These are phyloP conservation scores for Maniola hyperantus DNA, from an alignment of 2,888 invertebrate species.

Conservation along the genomic window DNA sequence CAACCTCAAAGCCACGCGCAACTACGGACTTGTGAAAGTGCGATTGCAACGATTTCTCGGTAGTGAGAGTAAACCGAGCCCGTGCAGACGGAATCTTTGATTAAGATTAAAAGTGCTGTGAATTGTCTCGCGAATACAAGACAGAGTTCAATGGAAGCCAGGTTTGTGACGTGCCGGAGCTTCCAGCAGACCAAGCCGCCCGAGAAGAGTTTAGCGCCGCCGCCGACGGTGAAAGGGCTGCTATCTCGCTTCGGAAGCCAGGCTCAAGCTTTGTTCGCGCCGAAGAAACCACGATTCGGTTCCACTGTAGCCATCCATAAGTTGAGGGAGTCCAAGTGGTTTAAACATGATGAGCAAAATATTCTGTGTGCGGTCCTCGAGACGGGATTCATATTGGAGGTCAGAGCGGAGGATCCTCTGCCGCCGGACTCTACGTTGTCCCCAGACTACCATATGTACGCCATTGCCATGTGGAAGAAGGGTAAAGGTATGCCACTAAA, in stretches of 20 bases:
- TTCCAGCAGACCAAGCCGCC: conserved; percentile 81
- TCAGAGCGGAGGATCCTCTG: conserved; percentile 77
- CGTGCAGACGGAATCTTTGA: conserved; percentile 49
- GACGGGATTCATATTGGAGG: conserved; percentile 88
- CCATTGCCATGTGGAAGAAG: conserved; percentile 87
- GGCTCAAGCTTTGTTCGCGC: conserved; percentile 79
- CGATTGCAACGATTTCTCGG: conserved; percentile 65
- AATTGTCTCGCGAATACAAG: conserved; percentile 65
- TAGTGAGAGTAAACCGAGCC: conserved; percentile 69
- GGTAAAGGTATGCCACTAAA: conserved; percentile 84
- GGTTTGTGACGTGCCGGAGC: conserved; percentile 82
- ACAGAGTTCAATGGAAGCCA: conserved; percentile 82
- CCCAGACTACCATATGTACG: conserved; percentile 84
- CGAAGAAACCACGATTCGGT: conserved; percentile 80
- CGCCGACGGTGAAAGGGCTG: conserved; percentile 77
- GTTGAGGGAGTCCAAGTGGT: conserved; percentile 89
- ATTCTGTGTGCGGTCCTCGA: conserved; percentile 88
- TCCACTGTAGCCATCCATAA: conserved; percentile 88
- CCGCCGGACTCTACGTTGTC: conserved; percentile 72
- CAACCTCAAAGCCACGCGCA: conserved; percentile 66
- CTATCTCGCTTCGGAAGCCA: conserved; percentile 81
- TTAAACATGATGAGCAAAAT: conserved; percentile 86
- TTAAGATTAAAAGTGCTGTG: conserved; percentile 56
- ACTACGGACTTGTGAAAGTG: conserved; percentile 71
- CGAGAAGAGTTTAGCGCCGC: conserved; percentile 78